Evolutionary conservation across 2,797 vertebrate species (phyloP), one percentile per base, ranked within the genome.

Genomic region (Corythornis leucogaster): DNA sequence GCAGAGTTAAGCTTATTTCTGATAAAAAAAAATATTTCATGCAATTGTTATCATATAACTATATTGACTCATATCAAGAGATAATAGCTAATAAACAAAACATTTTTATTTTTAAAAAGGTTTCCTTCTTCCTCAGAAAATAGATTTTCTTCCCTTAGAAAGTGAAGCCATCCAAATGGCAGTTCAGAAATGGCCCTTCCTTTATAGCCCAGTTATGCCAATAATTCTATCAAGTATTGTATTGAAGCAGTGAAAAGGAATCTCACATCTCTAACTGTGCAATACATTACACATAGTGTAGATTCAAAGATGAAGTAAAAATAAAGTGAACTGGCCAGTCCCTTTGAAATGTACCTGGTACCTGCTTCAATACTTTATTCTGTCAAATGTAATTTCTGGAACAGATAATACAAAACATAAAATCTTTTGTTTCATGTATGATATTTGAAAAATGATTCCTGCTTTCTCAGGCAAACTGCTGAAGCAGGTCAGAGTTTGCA

Each of bases 401-500:
- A 19, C 22, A 83, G 50, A 24, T 63, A 51, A 17, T 87, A 45
- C 61, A 83, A 95, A 92, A 40, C 0, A 2, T 33, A 94, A n/a
- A 31, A 17, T 77, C 79, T 70, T 79, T 50, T 74, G 76, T 74
- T 80, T 53, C 69, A 24, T 51, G 15, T 54, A 22, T 31, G 45
- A 17, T 30, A 35, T 53, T 83, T 90, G 51, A 79, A 66, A 90
- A 79, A 54, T n/a, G 55, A 2, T 3, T 73, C 25, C 77, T 78
- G 20, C 9, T 87, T 94, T 96, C 83, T 85, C 30, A 73, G 53
- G 76, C 74, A 91, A 77, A 86, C 83, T 90, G 53, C 86, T 87
- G 83, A 78, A 93, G n/a, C 43, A 77, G 76, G 40, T 87, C 91
- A 62, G 54, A 89, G 54, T 82, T 93, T 96, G 91, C 89, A 95